A percentile compares a stretch with the other conserved stretches of the same genome.
phyloP scores from a whole-genome alignment of 1,140 invertebrate genomes.

The Pseudomyrmex flavicornis region DNA sequence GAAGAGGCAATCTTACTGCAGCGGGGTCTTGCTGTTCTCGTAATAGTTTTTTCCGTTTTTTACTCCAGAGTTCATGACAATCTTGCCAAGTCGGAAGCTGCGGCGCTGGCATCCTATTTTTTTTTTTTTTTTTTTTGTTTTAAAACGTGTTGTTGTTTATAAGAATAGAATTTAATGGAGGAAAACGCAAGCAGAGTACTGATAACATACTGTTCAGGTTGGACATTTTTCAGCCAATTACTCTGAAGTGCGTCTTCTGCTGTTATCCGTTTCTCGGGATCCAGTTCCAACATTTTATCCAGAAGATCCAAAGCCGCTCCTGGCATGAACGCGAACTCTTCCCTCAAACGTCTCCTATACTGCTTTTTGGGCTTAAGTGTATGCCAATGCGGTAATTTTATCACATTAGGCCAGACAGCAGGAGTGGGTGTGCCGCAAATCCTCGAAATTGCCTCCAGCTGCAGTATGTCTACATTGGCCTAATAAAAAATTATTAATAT shows the following conservation, averaged over 20 bases:
- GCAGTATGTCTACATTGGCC: slow-evolving; percentile 96
- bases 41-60: slow-evolving; percentile 93
- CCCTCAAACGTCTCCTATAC: slow-evolving; percentile 94
- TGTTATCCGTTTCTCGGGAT: slow-evolving; percentile 96
- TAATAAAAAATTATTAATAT: slow-evolving; percentile 75
- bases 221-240: slow-evolving; percentile 96
- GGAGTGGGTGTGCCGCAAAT: slow-evolving; percentile 98
- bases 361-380: slow-evolving; percentile 96
- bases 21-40: slow-evolving; percentile 90
- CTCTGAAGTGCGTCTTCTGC: slow-evolving; percentile 97
- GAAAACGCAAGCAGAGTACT: slow-evolving; percentile 16
- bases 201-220: slow-evolving; percentile 93
- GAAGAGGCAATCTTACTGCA: slow-evolving; percentile 78
- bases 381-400: slow-evolving; percentile 96
- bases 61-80: slow-evolving; percentile 99
- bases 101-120: slow-evolving; percentile 91
- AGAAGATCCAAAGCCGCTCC: slow-evolving; percentile 95
- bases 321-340: slow-evolving; percentile 98
- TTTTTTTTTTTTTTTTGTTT: slow-evolving; percentile 55
- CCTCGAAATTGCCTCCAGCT: slow-evolving; percentile 97
- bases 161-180: not conserved
- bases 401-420: slow-evolving; percentile 99
- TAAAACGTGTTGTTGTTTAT: not conserved
- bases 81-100: slow-evolving; percentile 98
- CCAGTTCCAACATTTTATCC: slow-evolving; percentile 98